Conservation (phyloP, 2,797 vertebrate species). For the Sylvia borin region DNA sequence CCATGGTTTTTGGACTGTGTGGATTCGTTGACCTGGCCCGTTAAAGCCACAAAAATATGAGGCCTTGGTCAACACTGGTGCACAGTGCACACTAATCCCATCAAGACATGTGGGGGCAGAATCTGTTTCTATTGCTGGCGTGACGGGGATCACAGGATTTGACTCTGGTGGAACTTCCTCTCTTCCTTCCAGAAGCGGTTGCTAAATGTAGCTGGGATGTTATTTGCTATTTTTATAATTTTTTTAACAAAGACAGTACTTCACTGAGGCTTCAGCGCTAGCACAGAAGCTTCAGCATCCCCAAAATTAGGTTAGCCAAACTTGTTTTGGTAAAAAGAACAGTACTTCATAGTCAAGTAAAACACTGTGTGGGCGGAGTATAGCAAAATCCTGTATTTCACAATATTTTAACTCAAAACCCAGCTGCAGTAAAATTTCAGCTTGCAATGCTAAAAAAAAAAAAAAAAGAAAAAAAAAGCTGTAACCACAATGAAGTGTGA, state of each 20-base stretch:
- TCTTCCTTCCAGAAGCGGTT: background rate
- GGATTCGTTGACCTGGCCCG: background rate
- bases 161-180: background rate
- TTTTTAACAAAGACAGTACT: background rate
- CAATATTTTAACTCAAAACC: slow-evolving; percentile 73
- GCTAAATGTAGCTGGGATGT: background rate
- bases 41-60: background rate
- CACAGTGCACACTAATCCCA: fast-evolving
- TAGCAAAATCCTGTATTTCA: slow-evolving; percentile 68
- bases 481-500: slow-evolving; percentile 16
- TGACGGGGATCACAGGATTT: background rate
- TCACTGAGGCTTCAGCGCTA: background rate
- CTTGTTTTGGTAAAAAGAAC: slow-evolving; percentile 53
- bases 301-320: slow-evolving; percentile 44
- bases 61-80: fast-evolving
- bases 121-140: background rate
- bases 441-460: slow-evolving; percentile 19
- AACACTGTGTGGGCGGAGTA: slow-evolving; percentile 58
- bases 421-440: slow-evolving; percentile 68
- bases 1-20: fast-evolving
- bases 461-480: slow-evolving; percentile 7
- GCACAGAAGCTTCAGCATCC: background rate
- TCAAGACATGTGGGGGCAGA: background rate
- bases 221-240: background rate
- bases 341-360: slow-evolving; percentile 51